Evolutionary conservation across 2,113 vertebrate genomes (phyloP).

Genomic region (Erinaceus europaeus): DNA sequence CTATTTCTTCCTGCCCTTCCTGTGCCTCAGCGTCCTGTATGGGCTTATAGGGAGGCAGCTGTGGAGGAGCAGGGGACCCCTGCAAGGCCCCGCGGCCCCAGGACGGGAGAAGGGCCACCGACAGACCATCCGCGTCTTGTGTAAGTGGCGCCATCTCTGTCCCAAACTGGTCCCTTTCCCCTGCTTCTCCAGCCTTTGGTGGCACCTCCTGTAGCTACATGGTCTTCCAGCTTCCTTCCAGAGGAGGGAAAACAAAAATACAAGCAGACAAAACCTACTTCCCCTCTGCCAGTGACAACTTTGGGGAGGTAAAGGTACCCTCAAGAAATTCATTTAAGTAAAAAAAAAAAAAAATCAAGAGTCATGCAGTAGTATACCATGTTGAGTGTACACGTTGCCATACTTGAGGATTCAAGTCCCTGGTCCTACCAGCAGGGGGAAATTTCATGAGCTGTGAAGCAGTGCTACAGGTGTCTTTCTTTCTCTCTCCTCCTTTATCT

Average conservation of each 20-base stretch:
- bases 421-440: too few species aligned
- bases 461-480: too few species aligned
- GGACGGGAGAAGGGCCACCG: conserved; percentile 80
- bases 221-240: not conserved
- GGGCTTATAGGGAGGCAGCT: conserved; percentile 83
- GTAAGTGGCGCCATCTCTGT: conserved; percentile 71
- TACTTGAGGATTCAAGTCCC: too few species aligned
- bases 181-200: not conserved
- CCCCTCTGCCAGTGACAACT: not conserved
- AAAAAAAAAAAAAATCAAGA: conserved; percentile 36
- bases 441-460: too few species aligned
- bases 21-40: conserved; percentile 87
- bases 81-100: conserved; percentile 71
- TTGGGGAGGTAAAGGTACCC: too few species aligned
- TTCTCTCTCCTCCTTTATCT: too few species aligned
- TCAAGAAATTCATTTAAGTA: not conserved
- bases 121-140: conserved; percentile 84
- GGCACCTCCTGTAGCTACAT: not conserved
- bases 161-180: not conserved
- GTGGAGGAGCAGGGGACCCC: conserved; percentile 77
- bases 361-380: too few species aligned
- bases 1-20: conserved; percentile 88
- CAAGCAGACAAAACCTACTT: too few species aligned
- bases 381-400: too few species aligned
- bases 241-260: not conserved